Conservation (phyloP, 2,113 vertebrate species). For the Paraplagusia blochii region DNA sequence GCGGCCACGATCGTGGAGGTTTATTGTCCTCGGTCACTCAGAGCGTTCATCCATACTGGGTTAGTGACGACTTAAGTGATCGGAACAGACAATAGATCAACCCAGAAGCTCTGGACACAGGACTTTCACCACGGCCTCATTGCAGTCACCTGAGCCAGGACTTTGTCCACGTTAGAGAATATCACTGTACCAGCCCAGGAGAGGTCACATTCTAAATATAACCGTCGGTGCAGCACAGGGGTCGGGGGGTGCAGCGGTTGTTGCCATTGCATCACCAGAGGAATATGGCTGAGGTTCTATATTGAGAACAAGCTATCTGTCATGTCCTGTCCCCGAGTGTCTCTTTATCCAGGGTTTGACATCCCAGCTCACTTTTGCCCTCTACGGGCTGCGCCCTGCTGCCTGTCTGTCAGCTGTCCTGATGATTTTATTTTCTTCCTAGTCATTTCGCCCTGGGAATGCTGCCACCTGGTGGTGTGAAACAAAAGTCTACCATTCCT, state of each 20-base stretch:
- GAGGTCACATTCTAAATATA: conserved; percentile 63
- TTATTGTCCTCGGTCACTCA: conserved; percentile 53
- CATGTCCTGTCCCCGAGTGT: conserved; percentile 59
- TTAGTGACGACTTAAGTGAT: conserved; percentile 19
- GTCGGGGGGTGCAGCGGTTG: conserved; percentile 32
- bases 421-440: conserved; percentile 64
- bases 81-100: conserved; percentile 6
- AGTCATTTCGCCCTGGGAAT: conserved; percentile 32
- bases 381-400: conserved; percentile 54
- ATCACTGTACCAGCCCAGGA: conserved; percentile 31
- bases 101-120: conserved; percentile 22
- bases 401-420: conserved; percentile 55
- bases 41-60: conserved; percentile 43
- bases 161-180: conserved; percentile 35
- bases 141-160: conserved; percentile 19
- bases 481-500: not conserved
- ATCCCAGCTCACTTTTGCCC: conserved; percentile 64
- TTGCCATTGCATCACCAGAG: conserved; percentile 48
- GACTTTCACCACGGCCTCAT: conserved; percentile 2
- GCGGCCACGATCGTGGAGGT: conserved; percentile 46
- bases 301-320: conserved; percentile 73
- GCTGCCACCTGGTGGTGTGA: conserved; percentile 69
- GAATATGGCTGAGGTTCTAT: conserved; percentile 64
- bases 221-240: conserved; percentile 25
- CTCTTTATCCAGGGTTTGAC: conserved; percentile 70